Evolutionary conservation across 1,140 invertebrate species (phyloP).

Genomic region (Drosophila willistoni): DNA sequence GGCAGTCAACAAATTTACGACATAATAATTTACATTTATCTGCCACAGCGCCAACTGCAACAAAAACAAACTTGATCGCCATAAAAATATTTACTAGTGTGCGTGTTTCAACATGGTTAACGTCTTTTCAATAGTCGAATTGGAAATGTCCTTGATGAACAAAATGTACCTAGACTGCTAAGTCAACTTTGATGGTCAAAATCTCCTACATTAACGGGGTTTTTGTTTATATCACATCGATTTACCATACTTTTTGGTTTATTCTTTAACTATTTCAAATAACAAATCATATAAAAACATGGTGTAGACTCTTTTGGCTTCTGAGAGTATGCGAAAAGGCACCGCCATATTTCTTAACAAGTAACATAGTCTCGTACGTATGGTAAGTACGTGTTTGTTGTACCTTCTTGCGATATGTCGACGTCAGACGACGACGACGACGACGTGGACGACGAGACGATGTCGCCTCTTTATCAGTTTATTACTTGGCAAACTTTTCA

Average conservation of each 20-base stretch:
- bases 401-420: slow-evolving; percentile 78
- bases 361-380: slow-evolving; percentile 23
- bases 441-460: slow-evolving; percentile 29
- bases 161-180: too few species aligned
- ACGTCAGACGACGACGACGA: slow-evolving; percentile 18
- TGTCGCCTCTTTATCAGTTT: slow-evolving; percentile 82
- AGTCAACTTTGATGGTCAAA: not conserved
- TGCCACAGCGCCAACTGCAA: slow-evolving; percentile 67
- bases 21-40: slow-evolving; percentile 83
- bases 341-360: slow-evolving; percentile 78
- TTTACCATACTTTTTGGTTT: too few species aligned
- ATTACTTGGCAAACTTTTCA: slow-evolving; percentile 81
- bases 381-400: too few species aligned
- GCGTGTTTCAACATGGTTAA: slow-evolving; percentile 33
- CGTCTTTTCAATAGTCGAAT: slow-evolving; percentile 42
- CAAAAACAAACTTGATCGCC: slow-evolving; percentile 56
- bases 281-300: too few species aligned
- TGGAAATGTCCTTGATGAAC: slow-evolving; percentile 28
- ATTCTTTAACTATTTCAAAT: too few species aligned
- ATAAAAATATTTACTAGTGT: slow-evolving; percentile 33
- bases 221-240: too few species aligned
- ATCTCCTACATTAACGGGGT: too few species aligned
- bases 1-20: slow-evolving; percentile 83
- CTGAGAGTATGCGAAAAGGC: slow-evolving; percentile 19
- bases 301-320: too few species aligned